Evolutionary conservation across 2,113 vertebrate species (phyloP).

Genomic region (Hemicordylus capensis): DNA sequence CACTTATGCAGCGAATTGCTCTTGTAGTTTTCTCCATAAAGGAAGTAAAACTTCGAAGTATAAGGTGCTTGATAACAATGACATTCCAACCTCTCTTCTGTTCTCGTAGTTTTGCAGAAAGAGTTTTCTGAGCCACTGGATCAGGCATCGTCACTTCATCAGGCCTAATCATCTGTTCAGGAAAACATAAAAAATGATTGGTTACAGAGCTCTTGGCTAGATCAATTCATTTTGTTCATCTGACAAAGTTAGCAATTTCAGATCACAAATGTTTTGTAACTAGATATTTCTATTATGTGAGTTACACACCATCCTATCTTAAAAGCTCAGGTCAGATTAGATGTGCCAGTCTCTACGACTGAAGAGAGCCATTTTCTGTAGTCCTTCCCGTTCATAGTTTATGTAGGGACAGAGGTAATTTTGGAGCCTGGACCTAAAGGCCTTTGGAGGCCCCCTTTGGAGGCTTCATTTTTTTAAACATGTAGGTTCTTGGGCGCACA

Average conservation of each 20-base stretch:
- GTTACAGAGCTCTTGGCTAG: constrained; percentile 20
- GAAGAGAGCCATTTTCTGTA: not conserved
- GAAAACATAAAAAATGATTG: not conserved
- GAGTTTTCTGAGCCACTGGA: constrained; percentile 40
- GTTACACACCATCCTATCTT: not conserved
- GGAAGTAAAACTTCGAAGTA: constrained; percentile 75
- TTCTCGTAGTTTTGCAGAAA: constrained; percentile 53
- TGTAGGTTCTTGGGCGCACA: too few species aligned
- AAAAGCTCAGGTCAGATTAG: not conserved
- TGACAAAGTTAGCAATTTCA: not conserved
- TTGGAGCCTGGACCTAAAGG: too few species aligned
- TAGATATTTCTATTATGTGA: not conserved
- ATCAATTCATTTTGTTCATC: not conserved
- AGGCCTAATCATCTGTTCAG: constrained; percentile 72
- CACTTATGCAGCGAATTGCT: constrained; percentile 58
- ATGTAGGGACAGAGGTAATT: too few species aligned
- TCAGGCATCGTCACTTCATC: constrained; percentile 44
- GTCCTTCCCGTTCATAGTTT: not conserved
- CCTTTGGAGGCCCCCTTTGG: too few species aligned
- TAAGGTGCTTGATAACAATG: constrained; percentile 70
- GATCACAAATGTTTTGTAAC: not conserved
- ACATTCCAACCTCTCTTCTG: constrained; percentile 65
- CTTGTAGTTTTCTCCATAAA: constrained; percentile 79
- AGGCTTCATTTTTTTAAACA: too few species aligned
- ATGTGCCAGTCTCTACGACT: not conserved